Evolutionary conservation across 64 coral and sea anemone genomes (phyloP), one percentile per base, ranked within the genome.

Genomic region (Catalaphyllia jardinei): DNA sequence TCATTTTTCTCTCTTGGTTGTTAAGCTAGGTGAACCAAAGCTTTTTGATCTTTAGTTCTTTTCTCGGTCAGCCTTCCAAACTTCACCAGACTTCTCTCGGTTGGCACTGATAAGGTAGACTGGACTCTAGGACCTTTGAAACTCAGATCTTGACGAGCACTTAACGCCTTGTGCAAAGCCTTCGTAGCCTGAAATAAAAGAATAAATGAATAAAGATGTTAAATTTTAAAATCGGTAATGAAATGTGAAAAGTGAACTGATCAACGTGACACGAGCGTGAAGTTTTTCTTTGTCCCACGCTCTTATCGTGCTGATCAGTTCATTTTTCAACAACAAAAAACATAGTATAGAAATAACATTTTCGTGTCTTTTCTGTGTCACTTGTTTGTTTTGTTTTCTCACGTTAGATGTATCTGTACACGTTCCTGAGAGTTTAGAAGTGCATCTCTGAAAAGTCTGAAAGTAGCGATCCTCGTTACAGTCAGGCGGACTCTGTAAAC

Each of bases 41-140:
- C 31, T 27, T 71, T 85, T 51, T 85, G 62, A 85, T 67, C 62
- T 28, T 85, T 85, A 8, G 39, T 27, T 71, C 60, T 85, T 42
- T 85, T 85, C 4, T 71, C 38, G 42, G 63, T 51, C 35, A 63
- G 51, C 9, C 76, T 63, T 25, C 42, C 38, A 71, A 85, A 85
- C 60, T 85, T 85, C 20, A 85, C 81, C 15, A 71, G 33, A 71
- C 81, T 85, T 71, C 63, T 85, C 20, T 85, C 63, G 27, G 81
- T 42, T 50, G 4, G 62, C 24, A 16, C 62, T 28, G 81, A 52
- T 24, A 39, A 71, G 14, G 22, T 50, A 18, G 94, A 81, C 5
- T 91, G 18, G 22, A 96, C 88, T 13, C 87, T 83, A 4, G 94
- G 94, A 5, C 94, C 94, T 64, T 90, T 96, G 25, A 77, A 87